phyloP scores from a whole-genome alignment of 1,140 invertebrate species.

The Rhizoglyphus robini region DNA sequence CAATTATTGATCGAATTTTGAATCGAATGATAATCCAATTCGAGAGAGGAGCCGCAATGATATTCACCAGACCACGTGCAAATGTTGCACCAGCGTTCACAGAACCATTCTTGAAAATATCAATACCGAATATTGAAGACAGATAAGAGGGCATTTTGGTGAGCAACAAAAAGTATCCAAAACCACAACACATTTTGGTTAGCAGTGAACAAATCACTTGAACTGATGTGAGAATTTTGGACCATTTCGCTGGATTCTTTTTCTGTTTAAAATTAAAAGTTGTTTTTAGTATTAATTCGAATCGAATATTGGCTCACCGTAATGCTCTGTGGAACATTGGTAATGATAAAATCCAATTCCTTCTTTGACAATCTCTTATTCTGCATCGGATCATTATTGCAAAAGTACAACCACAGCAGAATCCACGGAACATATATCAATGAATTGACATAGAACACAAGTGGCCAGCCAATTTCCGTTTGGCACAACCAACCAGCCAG shows the following conservation, averaged over 20 bases:
- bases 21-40: slow-evolving; percentile 14
- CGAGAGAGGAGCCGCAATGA: slow-evolving; percentile 13
- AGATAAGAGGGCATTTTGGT: slow-evolving; percentile 56
- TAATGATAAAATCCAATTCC: slow-evolving; percentile 68
- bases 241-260: slow-evolving; percentile 49
- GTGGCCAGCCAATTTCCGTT: slow-evolving; percentile 34
- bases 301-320: no score
- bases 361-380: slow-evolving; percentile 68
- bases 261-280: no score
- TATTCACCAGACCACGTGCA: slow-evolving; percentile 12
- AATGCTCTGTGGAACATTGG: slow-evolving; percentile 18
- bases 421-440: slow-evolving; percentile 41
- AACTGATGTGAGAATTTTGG: slow-evolving; percentile 53
- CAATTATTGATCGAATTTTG: slow-evolving; percentile 6
- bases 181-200: slow-evolving; percentile 75
- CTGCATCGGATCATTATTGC: slow-evolving; percentile 64
- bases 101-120: slow-evolving; percentile 20
- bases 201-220: slow-evolving; percentile 84
- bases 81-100: slow-evolving; percentile 21
- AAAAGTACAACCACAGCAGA: slow-evolving; percentile 62
- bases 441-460: slow-evolving; percentile 37
- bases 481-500: slow-evolving; percentile 31
- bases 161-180: slow-evolving; percentile 84
- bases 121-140: slow-evolving; percentile 40
- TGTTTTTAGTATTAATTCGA: no score